Percentiles rank a stretch among this genome's conserved stretches.
phyloP scores from a whole-genome alignment of 2,797 vertebrate genomes.

The Furcifer pardalis region DNA sequence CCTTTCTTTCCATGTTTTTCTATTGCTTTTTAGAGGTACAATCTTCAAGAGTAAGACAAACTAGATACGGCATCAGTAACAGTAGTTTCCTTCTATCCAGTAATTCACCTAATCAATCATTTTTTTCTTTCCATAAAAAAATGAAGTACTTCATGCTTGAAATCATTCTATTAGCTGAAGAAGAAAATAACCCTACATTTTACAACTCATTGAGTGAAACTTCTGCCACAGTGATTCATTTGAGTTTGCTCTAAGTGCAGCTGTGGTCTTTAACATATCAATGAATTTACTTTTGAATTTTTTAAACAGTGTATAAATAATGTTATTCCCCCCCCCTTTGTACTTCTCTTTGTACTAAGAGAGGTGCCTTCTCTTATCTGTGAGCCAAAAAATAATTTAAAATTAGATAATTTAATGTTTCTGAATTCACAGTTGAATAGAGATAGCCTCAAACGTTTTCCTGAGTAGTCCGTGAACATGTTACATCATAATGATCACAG shows the following conservation, averaged over 20 bases:
- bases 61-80: background rate
- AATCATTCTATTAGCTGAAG: background rate
- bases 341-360: background rate
- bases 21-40: background rate
- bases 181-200: background rate
- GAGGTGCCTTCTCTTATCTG: background rate
- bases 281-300: too few species aligned
- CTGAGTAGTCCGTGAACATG: background rate
- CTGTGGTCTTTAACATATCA: background rate
- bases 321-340: too few species aligned
- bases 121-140: background rate
- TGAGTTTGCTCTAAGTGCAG: conserved; percentile 11
- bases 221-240: conserved; percentile 8
- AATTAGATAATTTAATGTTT: too few species aligned
- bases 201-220: conserved; percentile 20
- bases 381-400: background rate
- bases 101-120: background rate
- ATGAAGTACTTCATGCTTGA: background rate
- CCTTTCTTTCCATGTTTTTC: background rate
- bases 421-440: too few species aligned
- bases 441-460: too few species aligned
- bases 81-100: background rate
- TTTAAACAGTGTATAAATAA: too few species aligned
- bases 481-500: background rate
- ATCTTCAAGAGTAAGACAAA: background rate